Percentiles rank a stretch among this genome's conserved stretches.
phyloP scores from a whole-genome alignment of 2,797 vertebrate genomes.

The Enteromius unitaeniatus region DNA sequence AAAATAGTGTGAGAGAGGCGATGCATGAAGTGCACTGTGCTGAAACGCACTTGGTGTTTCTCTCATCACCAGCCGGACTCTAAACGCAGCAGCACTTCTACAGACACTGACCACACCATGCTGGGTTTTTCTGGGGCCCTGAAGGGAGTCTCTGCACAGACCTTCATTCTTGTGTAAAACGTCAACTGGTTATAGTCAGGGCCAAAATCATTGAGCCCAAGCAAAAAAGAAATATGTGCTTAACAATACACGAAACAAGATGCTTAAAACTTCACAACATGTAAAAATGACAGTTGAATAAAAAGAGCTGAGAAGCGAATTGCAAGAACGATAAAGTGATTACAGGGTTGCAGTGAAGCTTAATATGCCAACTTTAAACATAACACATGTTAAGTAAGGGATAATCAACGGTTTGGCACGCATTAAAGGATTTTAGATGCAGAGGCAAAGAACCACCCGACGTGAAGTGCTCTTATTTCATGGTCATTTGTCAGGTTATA shows the following conservation, averaged over 20 bases:
- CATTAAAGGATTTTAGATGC: no score
- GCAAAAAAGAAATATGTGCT: not conserved
- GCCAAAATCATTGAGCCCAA: not conserved
- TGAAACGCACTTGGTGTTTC: conserved; percentile 26
- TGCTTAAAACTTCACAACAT: not conserved
- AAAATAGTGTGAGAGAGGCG: not conserved
- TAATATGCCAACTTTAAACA: not conserved
- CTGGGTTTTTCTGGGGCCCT: conserved; percentile 36
- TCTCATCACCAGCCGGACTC: conserved; percentile 14
- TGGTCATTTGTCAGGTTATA: no score
- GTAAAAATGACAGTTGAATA: not conserved
- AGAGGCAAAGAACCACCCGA: no score
- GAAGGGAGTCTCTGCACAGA: conserved; percentile 55
- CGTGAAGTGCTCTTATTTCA: no score
- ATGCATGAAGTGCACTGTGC: not conserved
- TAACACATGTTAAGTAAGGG: not conserved
- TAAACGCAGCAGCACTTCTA: conserved; percentile 25
- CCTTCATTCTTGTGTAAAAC: conserved; percentile 17
- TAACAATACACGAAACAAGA: not conserved
- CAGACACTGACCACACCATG: conserved; percentile 38
- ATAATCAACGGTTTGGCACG: no score
- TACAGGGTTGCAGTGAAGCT: not conserved
- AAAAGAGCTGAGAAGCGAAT: not conserved
- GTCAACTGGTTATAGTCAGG: not conserved
- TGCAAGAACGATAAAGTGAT: not conserved